A percentile compares a stretch with the other conserved stretches of the same genome.
phyloP scores from a whole-genome alignment of 2,888 invertebrate genomes.

The Hypolimnas misippus region DNA sequence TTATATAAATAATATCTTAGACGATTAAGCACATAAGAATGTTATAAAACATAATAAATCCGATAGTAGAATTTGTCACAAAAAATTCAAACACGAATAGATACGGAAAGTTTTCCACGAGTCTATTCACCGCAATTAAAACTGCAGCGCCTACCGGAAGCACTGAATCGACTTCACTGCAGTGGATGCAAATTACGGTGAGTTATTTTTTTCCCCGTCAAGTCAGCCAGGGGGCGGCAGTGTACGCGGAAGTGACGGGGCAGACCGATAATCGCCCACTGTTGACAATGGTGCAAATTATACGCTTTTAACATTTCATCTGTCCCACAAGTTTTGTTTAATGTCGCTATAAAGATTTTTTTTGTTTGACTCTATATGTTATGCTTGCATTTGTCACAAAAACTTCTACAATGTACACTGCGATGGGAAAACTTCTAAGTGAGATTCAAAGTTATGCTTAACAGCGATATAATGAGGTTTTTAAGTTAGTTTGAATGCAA shows the following conservation, averaged over 20 bases:
- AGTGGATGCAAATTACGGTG: conserved; percentile 51
- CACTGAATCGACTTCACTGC: conserved; percentile 49
- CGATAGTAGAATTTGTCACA: not conserved
- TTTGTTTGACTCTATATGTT: not conserved
- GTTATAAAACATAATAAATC: no score
- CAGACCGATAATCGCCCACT: conserved; percentile 50
- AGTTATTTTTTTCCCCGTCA: conserved; percentile 49
- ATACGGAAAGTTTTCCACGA: conserved; percentile 23
- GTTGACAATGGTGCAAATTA: conserved; percentile 49
- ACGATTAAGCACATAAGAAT: no score
- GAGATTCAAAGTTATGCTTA: not conserved
- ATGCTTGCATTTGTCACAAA: not conserved
- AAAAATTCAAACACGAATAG: not conserved
- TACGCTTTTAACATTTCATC: conserved; percentile 41
- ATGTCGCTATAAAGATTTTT: not conserved
- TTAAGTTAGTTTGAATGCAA: not conserved
- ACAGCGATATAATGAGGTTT: not conserved
- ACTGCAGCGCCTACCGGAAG: conserved; percentile 40
- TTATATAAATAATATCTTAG: no score
- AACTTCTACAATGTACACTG: not conserved
- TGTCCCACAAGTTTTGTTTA: conserved; percentile 21
- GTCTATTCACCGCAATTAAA: conserved; percentile 36
- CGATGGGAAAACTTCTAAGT: not conserved
- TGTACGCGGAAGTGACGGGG: conserved; percentile 46
- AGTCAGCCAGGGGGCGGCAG: conserved; percentile 44